Evolutionary conservation across 1,140 invertebrate genomes (phyloP), one percentile per base, ranked within the genome.

Genomic region (Tetramorium alpestre): DNA sequence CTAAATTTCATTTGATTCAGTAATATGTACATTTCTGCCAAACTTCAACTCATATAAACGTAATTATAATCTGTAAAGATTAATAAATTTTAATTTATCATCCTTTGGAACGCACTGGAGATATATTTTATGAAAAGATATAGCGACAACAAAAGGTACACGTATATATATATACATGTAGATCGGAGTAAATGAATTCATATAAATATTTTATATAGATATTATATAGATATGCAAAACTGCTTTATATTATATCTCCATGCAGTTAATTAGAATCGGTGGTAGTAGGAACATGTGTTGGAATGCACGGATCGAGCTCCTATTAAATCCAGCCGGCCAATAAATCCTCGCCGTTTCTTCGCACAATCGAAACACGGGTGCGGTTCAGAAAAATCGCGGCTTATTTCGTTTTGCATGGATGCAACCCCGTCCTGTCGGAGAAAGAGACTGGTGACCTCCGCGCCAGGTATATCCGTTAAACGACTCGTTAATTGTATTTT

Each of bases 401-500:
- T 70, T 70, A 73, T 49, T 77, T 87, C 47, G 49, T 87, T 90
- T 87, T 89, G 72, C 76, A 88, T 44, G 69, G 64, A 72, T 80
- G 86, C 86, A 65, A 77, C 51, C 64, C 85, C 65, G 69, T 81
- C 86, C 49, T 16, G 33, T 41, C 70, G 76, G 54, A 89, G 80
- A 75, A 49, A 62, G 41, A 62, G 80, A 84, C 64, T 22, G 85
- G 76, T 85, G 76, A 89, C 58, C 87, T 84, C 65, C 80, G 64
- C 85, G 56, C 89, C 89, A 91, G 89, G 90, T 91, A 91, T 91
- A 92, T 89, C 91, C 88, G 93, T 91, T 94, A 93, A 94, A 94
- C 90, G 90, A 92, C 91, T 90, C 89, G 92, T 92, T 94, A 94
- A 94, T 94, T 94, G 93, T 93, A 93, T 94, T 94, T 94, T 94